phyloP scores from a whole-genome alignment of 2,113 vertebrate genomes.

The Galemys pyrenaicus region DNA sequence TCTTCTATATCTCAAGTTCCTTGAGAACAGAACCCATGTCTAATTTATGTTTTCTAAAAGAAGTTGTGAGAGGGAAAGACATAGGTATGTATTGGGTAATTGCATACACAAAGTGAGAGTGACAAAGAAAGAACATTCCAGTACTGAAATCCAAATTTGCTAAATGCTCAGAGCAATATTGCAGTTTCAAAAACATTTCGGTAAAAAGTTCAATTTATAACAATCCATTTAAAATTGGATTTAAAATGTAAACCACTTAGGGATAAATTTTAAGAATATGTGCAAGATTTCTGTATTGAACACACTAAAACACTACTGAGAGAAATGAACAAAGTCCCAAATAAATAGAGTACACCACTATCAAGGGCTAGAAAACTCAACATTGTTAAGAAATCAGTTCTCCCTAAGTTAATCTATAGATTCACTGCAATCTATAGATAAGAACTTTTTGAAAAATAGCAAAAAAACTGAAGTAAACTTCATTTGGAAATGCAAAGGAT shows the following conservation, averaged over 20 bases:
- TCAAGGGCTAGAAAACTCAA: not conserved
- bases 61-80: not conserved
- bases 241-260: not conserved
- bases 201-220: not conserved
- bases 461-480: not conserved
- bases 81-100: not conserved
- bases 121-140: not conserved
- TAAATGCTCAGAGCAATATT: not conserved
- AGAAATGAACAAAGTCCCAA: not conserved
- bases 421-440: not conserved
- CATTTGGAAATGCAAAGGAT: not conserved
- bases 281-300: not conserved
- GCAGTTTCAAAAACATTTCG: not conserved
- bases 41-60: not conserved
- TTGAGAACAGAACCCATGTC: not conserved
- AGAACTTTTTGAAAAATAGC: not conserved
- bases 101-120: not conserved
- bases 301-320: not conserved
- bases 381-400: not conserved
- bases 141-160: not conserved
- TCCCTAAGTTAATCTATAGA: not conserved
- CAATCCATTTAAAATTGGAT: not conserved
- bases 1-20: not conserved
- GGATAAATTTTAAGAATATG: not conserved
- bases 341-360: not conserved